Evolutionary conservation across 2,113 vertebrate species (phyloP).

Genomic region (Mixornis gularis): DNA sequence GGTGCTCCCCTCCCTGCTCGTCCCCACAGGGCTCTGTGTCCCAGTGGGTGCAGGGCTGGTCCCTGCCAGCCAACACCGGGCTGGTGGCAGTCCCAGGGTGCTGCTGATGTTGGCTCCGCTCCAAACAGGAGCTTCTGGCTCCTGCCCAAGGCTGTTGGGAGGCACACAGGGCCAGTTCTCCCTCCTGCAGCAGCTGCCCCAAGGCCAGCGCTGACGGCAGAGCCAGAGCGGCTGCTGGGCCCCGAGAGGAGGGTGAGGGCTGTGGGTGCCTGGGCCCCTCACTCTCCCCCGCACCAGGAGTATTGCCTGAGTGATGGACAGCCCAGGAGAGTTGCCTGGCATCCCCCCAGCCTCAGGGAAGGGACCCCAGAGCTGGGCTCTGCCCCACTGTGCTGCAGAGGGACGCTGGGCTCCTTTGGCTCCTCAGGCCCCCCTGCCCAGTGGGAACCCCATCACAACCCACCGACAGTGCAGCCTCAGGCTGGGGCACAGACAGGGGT

Average conservation of each 20-base stretch:
- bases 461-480: rapidly evolving
- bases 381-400: rapidly evolving
- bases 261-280: neutral
- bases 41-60: rapidly evolving
- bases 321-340: neutral
- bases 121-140: neutral
- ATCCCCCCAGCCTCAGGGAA: neutral
- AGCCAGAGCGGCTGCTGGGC: neutral
- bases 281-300: neutral
- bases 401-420: neutral
- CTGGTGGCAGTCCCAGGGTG: neutral
- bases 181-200: neutral
- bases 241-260: neutral
- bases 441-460: rapidly evolving
- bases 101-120: rapidly evolving
- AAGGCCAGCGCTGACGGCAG: neutral
- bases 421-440: neutral
- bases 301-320: neutral
- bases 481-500: neutral
- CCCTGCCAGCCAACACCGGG: rapidly evolving
- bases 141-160: neutral
- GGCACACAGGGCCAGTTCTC: neutral
- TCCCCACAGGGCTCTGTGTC: neutral
- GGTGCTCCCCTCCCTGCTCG: neutral
- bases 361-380: neutral